These are phyloP conservation scores for Apolygus lucorum DNA, from an alignment of 1,140 invertebrate species.

Conservation along the genomic window DNA sequence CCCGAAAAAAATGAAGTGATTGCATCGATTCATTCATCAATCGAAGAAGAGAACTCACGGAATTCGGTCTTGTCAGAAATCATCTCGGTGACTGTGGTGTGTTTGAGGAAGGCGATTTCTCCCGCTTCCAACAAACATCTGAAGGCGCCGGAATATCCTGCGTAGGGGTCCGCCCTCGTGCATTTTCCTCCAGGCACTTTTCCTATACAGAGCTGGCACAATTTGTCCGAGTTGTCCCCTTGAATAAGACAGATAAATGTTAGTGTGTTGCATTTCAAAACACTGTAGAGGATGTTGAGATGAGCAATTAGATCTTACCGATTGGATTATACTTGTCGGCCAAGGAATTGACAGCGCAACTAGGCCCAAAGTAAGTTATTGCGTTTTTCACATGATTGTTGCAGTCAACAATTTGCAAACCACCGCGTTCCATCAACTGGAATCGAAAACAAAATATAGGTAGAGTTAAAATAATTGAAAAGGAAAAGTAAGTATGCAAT, in stretches of 20 bases:
- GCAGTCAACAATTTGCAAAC: conserved; percentile 78
- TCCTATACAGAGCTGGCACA: conserved; percentile 80
- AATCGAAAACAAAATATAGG: conserved; percentile 37
- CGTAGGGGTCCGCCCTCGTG: conserved; percentile 78
- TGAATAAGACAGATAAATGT: no score
- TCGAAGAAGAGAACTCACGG: conserved; percentile 40
- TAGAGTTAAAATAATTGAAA: conserved; percentile 26
- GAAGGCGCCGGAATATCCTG: conserved; percentile 83
- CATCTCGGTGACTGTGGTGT: conserved; percentile 72
- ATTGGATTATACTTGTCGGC: conserved; percentile 90
- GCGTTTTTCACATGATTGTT: conserved; percentile 94
- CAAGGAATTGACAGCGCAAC: conserved; percentile 88
- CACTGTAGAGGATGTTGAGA: no score
- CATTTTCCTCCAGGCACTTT: conserved; percentile 67
- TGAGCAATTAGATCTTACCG: no score
- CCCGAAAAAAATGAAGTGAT: conserved; percentile 3
- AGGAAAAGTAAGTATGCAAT: conserved; percentile 27
- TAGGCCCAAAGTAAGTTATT: conserved; percentile 77
- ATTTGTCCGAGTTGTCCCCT: conserved; percentile 66
- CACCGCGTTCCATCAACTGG: conserved; percentile 69
- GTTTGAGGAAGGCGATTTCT: conserved; percentile 86
- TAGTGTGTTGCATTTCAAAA: no score
- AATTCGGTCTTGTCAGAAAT: conserved; percentile 48
- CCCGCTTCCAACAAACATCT: conserved; percentile 76
- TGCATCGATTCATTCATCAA: not conserved